These are phyloP conservation scores for Drosophila recens DNA, from an alignment of 2,888 invertebrate species.

Conservation along the genomic window DNA sequence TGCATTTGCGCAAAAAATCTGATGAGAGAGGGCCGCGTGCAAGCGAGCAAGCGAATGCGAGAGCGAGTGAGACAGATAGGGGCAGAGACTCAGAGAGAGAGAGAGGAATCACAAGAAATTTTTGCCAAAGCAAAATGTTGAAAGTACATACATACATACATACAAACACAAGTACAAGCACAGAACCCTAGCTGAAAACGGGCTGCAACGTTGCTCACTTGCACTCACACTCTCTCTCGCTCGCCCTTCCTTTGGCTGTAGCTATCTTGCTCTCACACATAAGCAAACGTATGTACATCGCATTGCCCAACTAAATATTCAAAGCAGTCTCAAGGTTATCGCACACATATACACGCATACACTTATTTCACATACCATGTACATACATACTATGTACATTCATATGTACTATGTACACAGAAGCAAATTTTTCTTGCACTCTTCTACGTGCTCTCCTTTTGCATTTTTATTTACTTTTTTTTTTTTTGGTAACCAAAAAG, in stretches of 20 bases:
- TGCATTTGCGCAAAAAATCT: slow-evolving; percentile 77
- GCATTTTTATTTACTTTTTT: slow-evolving; percentile 25
- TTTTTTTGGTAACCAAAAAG: slow-evolving; percentile 45
- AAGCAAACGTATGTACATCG: slow-evolving; percentile 33
- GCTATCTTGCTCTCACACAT: slow-evolving; percentile 14
- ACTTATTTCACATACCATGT: slow-evolving; percentile 7
- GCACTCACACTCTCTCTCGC: slow-evolving; percentile 39
- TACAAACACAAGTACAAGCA: slow-evolving; percentile 30
- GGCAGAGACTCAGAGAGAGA: slow-evolving; percentile 8
- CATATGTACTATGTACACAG: slow-evolving; percentile 7
- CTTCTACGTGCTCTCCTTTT: slow-evolving; percentile 8
- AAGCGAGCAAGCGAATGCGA: slow-evolving; percentile 11
- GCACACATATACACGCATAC: slow-evolving; percentile 46
- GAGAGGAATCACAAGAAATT: slow-evolving; percentile 48
- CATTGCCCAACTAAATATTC: slow-evolving; percentile 62
- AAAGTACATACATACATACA: slow-evolving; percentile 30
- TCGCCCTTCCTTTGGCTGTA: slow-evolving; percentile 1
- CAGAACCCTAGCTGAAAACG: slow-evolving; percentile 22
- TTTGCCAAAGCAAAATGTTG: slow-evolving; percentile 66
- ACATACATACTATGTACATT: slow-evolving; percentile 10
- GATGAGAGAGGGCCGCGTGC: slow-evolving; percentile 28
- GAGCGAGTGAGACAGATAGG: slow-evolving; percentile 19
- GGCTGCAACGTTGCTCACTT: slow-evolving; percentile 41
- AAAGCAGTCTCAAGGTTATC: slow-evolving; percentile 70
- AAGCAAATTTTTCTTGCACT: slow-evolving; percentile 15